Conservation (phyloP, 2,888 invertebrate genomes). For the Tetrapedia diversipes region DNA sequence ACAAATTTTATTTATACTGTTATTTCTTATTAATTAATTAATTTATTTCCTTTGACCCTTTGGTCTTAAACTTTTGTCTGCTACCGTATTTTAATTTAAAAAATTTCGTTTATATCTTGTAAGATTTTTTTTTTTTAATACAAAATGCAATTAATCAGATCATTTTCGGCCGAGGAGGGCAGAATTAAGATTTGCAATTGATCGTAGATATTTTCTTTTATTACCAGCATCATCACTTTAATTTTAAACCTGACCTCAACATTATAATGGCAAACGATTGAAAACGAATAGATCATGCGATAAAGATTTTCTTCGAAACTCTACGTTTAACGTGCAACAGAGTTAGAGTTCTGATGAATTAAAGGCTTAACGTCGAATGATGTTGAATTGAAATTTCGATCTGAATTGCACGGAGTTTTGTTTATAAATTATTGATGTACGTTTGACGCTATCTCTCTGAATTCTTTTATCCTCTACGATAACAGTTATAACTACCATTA, state of each 20-base stretch:
- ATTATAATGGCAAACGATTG: neutral
- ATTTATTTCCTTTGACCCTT: too few species aligned
- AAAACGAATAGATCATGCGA: neutral
- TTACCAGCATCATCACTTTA: neutral
- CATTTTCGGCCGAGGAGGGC: too few species aligned
- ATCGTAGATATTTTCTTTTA: neutral
- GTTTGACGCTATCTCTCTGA: neutral
- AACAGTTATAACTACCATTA: too few species aligned
- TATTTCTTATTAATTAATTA: too few species aligned
- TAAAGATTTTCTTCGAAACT: neutral
- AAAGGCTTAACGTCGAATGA: neutral
- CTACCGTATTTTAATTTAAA: too few species aligned
- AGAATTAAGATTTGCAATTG: neutral
- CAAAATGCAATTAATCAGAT: too few species aligned
- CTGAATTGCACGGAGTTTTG: neutral
- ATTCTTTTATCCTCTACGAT: neutral
- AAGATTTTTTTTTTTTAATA: too few species aligned
- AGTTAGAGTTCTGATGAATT: neutral
- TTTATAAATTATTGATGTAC: neutral
- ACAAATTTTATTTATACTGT: too few species aligned
- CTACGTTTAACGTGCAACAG: neutral
- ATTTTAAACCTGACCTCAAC: constrained; percentile 1
- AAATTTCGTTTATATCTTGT: too few species aligned
- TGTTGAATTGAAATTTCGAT: neutral
- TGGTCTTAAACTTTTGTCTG: too few species aligned